Conservation (phyloP, 2,888 invertebrate genomes). For the Lumbricus terrestris region DNA sequence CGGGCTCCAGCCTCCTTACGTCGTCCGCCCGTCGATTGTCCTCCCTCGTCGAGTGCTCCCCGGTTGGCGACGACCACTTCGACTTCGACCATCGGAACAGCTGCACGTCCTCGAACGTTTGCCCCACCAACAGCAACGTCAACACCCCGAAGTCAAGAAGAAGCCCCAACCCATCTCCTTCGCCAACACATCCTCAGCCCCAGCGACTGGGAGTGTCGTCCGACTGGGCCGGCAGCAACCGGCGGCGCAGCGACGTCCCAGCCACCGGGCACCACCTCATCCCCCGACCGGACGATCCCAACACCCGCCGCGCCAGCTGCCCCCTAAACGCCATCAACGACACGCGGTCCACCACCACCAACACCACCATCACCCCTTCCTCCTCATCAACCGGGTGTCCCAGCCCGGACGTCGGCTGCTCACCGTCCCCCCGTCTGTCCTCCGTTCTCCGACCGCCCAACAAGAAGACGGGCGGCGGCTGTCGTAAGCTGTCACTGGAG, state of each 20-base stretch:
- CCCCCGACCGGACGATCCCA: neutral
- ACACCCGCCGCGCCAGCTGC: neutral
- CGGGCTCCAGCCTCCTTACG: neutral
- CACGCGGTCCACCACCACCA: neutral
- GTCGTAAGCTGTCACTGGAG: neutral
- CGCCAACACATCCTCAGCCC: too few species aligned
- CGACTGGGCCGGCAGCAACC: neutral
- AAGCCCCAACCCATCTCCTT: too few species aligned
- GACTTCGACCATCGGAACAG: neutral
- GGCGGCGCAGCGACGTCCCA: neutral
- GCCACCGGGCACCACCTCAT: neutral
- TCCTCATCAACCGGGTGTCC: neutral
- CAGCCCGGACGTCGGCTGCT: neutral
- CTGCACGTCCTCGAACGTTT: neutral
- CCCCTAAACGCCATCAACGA: neutral
- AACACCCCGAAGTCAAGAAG: too few species aligned
- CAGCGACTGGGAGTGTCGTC: neutral
- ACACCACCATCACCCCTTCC: too few species aligned
- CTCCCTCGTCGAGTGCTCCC: conserved; percentile 20
- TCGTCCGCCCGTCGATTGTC: neutral
- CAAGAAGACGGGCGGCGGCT: neutral
- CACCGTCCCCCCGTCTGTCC: neutral
- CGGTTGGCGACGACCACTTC: conserved; percentile 8
- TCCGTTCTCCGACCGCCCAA: neutral
- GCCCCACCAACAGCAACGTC: neutral